Evolutionary conservation across 2,113 vertebrate genomes (phyloP), one percentile per base, ranked within the genome.

Genomic region (Echinops telfairi): DNA sequence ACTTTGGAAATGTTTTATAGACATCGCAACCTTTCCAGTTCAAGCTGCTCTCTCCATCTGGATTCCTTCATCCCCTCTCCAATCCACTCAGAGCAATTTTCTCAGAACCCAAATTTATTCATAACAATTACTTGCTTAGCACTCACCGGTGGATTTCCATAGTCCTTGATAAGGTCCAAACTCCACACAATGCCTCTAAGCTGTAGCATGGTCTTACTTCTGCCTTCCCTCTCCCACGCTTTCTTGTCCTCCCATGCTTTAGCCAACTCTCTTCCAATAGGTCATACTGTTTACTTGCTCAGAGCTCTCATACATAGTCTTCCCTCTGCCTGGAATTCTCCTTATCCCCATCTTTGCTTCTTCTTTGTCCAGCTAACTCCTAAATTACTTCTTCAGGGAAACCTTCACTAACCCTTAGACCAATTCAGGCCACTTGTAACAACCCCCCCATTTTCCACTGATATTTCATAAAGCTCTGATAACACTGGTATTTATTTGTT

Each of bases 281-380:
- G 8, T 6, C 12, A 15, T 23, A 23, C 12, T 16, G 87, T 83
- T 78, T 89, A 66, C 66, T 79, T 62, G 33, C 80, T 84, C n/a
- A 89, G 33, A 80, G 9, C 19, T 85, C 25, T 81, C 81, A 10
- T 8, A 53, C 27, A 23, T 1, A 68, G 60, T 60, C 57, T 88
- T 92, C 58, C 17, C 5, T 86, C n/a, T 84, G 6, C 8, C 47
- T 64, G 20, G 33, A 57, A 76, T 12, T 5, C 29, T 68, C 58
- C 40, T 53, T 47, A 11, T 62, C 38, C 4, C 60, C 40, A 66
- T 25, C 12, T 19, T 9, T 36, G 27, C 2, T 20, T 43, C 77
- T 73, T 11, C 3, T 89, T 89, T 93, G 33, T 57, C 53, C 82
- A 79, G 38, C 17, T 95, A 53, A 87, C 62, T 85, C 27, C 47